phyloP scores from a whole-genome alignment of 2,113 vertebrate genomes.

The Regulus satrapa region DNA sequence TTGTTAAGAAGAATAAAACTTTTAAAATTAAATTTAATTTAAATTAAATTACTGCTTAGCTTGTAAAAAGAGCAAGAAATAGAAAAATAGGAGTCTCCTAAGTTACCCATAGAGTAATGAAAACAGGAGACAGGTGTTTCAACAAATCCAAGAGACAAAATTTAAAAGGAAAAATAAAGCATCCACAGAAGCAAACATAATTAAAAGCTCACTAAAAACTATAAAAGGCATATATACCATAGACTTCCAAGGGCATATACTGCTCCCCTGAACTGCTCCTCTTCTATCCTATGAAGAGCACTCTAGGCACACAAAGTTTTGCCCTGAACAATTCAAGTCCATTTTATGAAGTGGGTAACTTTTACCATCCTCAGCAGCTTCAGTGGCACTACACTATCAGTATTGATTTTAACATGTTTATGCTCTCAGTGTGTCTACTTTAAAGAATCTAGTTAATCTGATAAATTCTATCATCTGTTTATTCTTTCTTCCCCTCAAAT shows the following conservation, averaged over 20 bases:
- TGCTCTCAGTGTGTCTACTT: background rate
- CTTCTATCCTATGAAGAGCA: background rate
- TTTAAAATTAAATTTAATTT: no score
- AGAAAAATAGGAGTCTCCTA: background rate
- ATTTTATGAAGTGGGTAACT: background rate
- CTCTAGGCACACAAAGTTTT: background rate
- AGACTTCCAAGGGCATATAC: background rate
- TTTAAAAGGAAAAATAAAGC: background rate
- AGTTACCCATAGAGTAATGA: background rate
- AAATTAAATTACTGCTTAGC: background rate
- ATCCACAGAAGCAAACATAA: background rate
- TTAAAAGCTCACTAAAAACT: background rate
- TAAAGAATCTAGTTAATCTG: background rate
- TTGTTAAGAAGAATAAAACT: background rate
- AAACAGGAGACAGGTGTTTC: background rate
- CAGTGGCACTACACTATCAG: background rate
- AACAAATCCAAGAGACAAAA: background rate
- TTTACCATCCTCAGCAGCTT: background rate
- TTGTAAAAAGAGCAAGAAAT: background rate
- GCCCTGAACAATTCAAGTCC: background rate
- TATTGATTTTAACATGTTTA: background rate
- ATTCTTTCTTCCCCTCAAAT: background rate
- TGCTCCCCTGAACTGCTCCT: background rate
- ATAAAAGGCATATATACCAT: background rate
- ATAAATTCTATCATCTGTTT: background rate